These are phyloP conservation scores for Nesospiza acunhae DNA, from an alignment of 2,113 vertebrate genomes.

Conservation along the genomic window DNA sequence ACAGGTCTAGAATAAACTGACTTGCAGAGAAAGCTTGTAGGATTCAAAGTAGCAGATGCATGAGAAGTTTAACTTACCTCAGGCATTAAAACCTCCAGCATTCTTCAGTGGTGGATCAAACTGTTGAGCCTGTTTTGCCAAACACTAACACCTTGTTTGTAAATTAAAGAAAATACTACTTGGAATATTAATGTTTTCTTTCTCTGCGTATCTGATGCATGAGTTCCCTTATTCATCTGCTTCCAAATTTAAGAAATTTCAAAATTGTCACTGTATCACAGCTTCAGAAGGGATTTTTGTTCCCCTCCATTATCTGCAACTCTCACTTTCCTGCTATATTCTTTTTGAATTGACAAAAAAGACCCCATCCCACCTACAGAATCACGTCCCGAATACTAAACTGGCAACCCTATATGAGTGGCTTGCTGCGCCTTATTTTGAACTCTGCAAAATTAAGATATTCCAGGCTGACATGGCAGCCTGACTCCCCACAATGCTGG, in stretches of 20 bases:
- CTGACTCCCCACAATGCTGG: neutral
- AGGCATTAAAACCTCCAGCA: neutral
- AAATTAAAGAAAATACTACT: neutral
- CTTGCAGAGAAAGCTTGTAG: neutral
- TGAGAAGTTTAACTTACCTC: neutral
- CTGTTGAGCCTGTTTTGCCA: neutral
- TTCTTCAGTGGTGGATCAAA: neutral
- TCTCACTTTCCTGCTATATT: neutral
- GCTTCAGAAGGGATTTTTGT: neutral
- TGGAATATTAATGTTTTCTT: neutral
- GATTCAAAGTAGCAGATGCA: neutral
- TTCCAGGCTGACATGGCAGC: neutral
- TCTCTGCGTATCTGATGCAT: neutral
- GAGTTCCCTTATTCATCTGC: neutral
- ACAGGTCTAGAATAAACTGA: neutral
- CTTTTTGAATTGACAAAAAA: neutral
- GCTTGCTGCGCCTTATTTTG: neutral
- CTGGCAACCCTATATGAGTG: fast-evolving
- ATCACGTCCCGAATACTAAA: neutral
- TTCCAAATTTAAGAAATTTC: neutral
- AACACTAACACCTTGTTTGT: neutral
- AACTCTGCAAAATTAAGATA: neutral
- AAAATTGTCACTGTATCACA: neutral
- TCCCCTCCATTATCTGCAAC: neutral
- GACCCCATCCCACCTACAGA: neutral